phyloP scores from a whole-genome alignment of 2,888 invertebrate species.

The Itoplectis maculator region DNA sequence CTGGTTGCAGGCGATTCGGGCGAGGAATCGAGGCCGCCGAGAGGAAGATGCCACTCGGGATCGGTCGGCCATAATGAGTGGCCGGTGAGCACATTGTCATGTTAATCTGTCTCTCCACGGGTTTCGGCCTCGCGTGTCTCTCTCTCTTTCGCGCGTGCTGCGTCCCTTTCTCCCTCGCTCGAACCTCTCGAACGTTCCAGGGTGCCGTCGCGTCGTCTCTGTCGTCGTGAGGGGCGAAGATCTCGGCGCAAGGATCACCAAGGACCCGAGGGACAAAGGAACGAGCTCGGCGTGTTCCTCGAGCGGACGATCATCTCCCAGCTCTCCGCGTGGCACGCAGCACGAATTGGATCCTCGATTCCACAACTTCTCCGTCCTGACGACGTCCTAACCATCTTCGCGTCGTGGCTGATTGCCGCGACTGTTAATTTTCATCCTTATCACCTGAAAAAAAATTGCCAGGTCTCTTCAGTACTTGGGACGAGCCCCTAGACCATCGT shows the following conservation, averaged over 20 bases:
- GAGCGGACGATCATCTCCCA: constrained; percentile 43
- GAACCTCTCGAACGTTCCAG: constrained; percentile 65
- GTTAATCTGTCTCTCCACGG: constrained; percentile 78
- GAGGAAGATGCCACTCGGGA: constrained; percentile 68
- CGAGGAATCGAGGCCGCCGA: constrained; percentile 51
- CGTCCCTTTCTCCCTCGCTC: constrained; percentile 13
- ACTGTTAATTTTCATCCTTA: constrained; percentile 30
- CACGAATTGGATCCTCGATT: constrained; percentile 56
- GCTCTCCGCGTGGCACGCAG: constrained; percentile 39
- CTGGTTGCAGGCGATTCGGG: constrained; percentile 28
- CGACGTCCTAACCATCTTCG: constrained; percentile 12
- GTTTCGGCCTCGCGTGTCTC: constrained; percentile 70
- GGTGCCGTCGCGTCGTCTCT: constrained; percentile 50
- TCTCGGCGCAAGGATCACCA: constrained; percentile 72
- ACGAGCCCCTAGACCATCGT: too few species aligned
- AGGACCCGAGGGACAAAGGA: constrained; percentile 79
- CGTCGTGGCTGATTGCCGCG: background rate
- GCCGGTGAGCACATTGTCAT: constrained; percentile 82
- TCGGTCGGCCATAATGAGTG: constrained; percentile 81
- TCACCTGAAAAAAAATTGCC: constrained; percentile 6
- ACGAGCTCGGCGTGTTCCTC: constrained; percentile 78
- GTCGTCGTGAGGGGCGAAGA: constrained; percentile 71
- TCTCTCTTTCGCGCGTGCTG: constrained; percentile 18
- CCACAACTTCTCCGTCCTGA: constrained; percentile 20
- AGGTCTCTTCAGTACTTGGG: background rate